These are phyloP conservation scores for Scotopteryx bipunctaria DNA, from an alignment of 2,888 invertebrate genomes.

Conservation along the genomic window DNA sequence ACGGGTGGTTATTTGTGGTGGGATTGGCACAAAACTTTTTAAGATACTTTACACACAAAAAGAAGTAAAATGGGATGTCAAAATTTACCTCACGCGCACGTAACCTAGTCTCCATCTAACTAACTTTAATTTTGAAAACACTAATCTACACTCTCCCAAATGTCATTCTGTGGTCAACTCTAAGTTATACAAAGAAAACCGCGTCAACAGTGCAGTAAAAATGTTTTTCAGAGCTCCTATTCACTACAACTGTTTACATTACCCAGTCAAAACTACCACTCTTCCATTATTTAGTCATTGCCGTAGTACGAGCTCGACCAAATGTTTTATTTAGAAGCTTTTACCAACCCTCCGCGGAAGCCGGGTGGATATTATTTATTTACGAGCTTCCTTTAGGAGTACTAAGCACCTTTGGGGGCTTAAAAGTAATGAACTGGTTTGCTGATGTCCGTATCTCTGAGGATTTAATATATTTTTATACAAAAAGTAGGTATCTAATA, in stretches of 20 bases:
- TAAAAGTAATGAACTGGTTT: conserved; percentile 18
- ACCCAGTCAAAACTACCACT: conserved; percentile 5
- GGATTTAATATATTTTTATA: background rate
- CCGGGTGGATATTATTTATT: conserved; percentile 11
- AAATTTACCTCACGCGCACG: no score
- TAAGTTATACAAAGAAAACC: no score
- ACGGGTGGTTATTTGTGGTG: no score
- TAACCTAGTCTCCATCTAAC: no score
- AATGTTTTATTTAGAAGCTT: conserved; percentile 21
- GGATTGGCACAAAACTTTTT: no score
- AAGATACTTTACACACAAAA: no score
- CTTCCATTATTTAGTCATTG: conserved; percentile 9
- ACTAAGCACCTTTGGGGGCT: conserved; percentile 9
- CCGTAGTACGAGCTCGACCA: background rate
- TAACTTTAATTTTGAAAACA: no score
- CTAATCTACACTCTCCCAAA: no score
- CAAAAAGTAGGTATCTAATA: no score
- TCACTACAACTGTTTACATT: background rate
- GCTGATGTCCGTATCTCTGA: background rate
- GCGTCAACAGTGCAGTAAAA: background rate
- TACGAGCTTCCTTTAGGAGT: conserved; percentile 7
- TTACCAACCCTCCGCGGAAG: conserved; percentile 11
- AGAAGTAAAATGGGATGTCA: no score
- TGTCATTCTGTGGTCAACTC: no score
- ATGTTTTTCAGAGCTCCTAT: background rate